A percentile compares a stretch with the other conserved stretches of the same genome.
phyloP scores from a whole-genome alignment of 92 coral and sea anemone species.

The Scolanthus callimorphus region DNA sequence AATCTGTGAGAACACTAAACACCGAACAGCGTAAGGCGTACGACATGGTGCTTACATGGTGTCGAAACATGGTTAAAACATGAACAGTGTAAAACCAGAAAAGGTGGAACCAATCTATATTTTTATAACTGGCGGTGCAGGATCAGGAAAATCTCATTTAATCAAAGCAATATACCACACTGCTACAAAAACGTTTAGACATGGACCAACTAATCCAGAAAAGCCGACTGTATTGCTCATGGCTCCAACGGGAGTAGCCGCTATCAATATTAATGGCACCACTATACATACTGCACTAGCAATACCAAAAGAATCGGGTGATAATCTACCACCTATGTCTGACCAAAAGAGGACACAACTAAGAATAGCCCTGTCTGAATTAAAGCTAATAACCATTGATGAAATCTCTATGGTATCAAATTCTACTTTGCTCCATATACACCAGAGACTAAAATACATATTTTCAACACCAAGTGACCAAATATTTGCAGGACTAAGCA shows the following conservation, averaged over 20 bases:
- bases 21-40: slow-evolving; percentile 36
- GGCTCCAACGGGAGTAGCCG: slow-evolving; percentile 63
- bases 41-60: slow-evolving; percentile 39
- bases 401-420: slow-evolving; percentile 59
- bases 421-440: slow-evolving; percentile 50
- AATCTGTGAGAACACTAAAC: slow-evolving; percentile 38
- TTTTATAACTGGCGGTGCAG: slow-evolving; percentile 65
- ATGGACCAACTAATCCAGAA: slow-evolving; percentile 48
- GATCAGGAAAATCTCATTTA: slow-evolving; percentile 64
- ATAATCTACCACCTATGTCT: slow-evolving; percentile 45
- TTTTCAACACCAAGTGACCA: slow-evolving; percentile 37
- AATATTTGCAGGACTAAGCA: slow-evolving; percentile 54
- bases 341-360: slow-evolving; percentile 47
- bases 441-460: slow-evolving; percentile 48
- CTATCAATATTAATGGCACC: slow-evolving; percentile 39
- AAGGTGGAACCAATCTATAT: slow-evolving; percentile 42
- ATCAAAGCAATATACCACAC: slow-evolving; percentile 59
- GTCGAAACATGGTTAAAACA: slow-evolving; percentile 44
- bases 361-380: slow-evolving; percentile 9
- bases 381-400: slow-evolving; percentile 46
- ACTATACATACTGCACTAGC: slow-evolving; percentile 24
- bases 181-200: slow-evolving; percentile 50
- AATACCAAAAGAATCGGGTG: slow-evolving; percentile 30
- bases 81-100: slow-evolving; percentile 43
- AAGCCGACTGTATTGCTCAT: slow-evolving; percentile 44